Evolutionary conservation across 35 echinoderm and acorn worm genomes (phyloP).

Genomic region (Apostichopus californicus): DNA sequence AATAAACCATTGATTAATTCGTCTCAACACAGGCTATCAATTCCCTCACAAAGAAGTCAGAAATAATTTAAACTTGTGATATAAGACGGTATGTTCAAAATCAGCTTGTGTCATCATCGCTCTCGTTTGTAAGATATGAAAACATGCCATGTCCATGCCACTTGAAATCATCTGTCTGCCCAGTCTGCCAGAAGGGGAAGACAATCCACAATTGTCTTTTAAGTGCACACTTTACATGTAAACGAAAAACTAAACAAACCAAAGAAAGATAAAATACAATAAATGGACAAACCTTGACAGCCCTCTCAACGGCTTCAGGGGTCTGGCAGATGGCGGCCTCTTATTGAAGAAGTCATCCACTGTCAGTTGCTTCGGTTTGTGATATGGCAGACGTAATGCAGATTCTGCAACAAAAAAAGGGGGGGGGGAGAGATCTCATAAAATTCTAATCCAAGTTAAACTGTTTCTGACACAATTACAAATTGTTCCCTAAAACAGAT

Average conservation of each 20-base stretch:
- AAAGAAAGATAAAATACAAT: background rate
- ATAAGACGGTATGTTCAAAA: too few relatives aligned
- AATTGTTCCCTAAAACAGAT: too few relatives aligned
- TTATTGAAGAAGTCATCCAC: conserved; percentile 98
- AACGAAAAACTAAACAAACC: background rate
- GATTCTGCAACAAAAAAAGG: conserved; percentile 72
- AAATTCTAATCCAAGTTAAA: background rate
- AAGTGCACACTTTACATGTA: background rate
- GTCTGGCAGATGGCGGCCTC: conserved; percentile 67
- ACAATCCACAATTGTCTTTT: background rate
- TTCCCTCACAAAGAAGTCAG: too few relatives aligned
- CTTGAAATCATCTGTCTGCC: background rate
- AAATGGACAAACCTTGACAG: conserved; percentile 1
- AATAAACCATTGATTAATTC: too few relatives aligned
- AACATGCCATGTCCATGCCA: background rate
- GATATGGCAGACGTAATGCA: conserved; percentile 76
- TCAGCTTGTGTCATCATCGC: too few relatives aligned
- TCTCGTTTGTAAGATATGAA: too few relatives aligned
- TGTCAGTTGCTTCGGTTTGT: conserved; percentile 80
- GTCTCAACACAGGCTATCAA: too few relatives aligned
- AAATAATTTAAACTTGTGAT: too few relatives aligned
- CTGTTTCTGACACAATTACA: background rate
- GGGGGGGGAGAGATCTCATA: background rate
- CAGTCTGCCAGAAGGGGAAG: background rate
- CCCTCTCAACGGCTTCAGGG: conserved; percentile 60